Evolutionary conservation across 2,113 vertebrate genomes (phyloP).

Genomic region (Cyphotilapia sp.): DNA sequence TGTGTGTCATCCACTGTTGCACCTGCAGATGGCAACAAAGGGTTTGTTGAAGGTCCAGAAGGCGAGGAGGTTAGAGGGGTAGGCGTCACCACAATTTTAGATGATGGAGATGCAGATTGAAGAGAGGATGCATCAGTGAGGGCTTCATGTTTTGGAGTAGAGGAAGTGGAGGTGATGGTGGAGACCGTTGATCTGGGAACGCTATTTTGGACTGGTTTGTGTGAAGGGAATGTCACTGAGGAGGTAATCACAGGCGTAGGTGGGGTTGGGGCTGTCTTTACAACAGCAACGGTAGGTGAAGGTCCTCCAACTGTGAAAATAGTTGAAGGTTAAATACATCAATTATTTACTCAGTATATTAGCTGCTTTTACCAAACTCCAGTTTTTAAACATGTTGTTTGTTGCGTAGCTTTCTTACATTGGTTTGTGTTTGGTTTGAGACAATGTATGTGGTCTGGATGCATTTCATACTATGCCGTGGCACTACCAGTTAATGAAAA

Average conservation of each 20-base stretch:
- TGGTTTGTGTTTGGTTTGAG: not conserved
- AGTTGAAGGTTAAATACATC: not conserved
- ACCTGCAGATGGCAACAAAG: not conserved
- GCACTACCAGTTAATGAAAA: not conserved
- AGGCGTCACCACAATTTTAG: not conserved
- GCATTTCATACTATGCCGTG: not conserved
- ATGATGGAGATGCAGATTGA: not conserved
- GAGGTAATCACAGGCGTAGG: not conserved
- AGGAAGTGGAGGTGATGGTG: not conserved
- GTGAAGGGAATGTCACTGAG: not conserved
- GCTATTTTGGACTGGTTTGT: constrained; percentile 20
- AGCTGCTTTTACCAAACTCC: not conserved
- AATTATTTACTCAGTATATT: not conserved
- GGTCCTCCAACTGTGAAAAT: constrained; percentile 54
- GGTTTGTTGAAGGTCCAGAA: not conserved
- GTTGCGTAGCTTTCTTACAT: not conserved
- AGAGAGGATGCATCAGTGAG: not conserved
- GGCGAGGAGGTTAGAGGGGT: not conserved
- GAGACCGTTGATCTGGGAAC: not conserved
- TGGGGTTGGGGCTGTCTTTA: constrained; percentile 50
- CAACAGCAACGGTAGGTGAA: constrained; percentile 43
- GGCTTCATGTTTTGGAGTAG: not conserved
- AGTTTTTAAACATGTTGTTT: not conserved
- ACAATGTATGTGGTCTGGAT: not conserved
- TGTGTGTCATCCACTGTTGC: not conserved